Conservation (phyloP, 1,140 invertebrate genomes). For the Acyrthosiphon pisum region DNA sequence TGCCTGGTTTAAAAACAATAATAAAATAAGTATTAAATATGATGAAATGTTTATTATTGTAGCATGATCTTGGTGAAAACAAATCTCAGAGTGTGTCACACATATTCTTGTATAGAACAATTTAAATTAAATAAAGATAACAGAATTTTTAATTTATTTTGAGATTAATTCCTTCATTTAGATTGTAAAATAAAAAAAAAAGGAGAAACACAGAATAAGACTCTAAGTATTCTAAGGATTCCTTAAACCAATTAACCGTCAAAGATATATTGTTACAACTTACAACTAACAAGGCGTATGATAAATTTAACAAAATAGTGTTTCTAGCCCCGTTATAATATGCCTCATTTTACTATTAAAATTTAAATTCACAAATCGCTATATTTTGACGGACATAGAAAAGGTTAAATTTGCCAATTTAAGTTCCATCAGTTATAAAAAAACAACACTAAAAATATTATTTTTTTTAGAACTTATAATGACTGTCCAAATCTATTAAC, state of each 20-base stretch:
- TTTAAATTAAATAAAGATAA: neutral
- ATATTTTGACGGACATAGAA: neutral
- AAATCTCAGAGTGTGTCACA: neutral
- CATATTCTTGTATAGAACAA: neutral
- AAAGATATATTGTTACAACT: no score
- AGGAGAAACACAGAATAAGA: no score
- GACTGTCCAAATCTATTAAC: neutral
- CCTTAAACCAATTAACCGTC: neutral
- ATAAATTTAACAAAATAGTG: neutral
- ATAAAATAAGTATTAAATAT: neutral
- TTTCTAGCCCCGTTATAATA: neutral
- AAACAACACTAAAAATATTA: neutral
- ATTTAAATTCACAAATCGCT: neutral
- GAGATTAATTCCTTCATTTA: neutral
- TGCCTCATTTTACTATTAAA: neutral
- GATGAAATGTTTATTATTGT: neutral
- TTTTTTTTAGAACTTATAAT: neutral
- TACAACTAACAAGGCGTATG: neutral
- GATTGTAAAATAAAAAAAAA: no score
- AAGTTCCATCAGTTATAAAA: neutral
- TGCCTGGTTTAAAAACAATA: neutral
- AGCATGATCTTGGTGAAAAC: neutral
- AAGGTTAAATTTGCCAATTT: neutral
- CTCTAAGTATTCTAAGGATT: neutral
- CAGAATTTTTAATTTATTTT: neutral